Conservation (phyloP, 2,797 vertebrate species). For the Rhynchotus rufescens region DNA sequence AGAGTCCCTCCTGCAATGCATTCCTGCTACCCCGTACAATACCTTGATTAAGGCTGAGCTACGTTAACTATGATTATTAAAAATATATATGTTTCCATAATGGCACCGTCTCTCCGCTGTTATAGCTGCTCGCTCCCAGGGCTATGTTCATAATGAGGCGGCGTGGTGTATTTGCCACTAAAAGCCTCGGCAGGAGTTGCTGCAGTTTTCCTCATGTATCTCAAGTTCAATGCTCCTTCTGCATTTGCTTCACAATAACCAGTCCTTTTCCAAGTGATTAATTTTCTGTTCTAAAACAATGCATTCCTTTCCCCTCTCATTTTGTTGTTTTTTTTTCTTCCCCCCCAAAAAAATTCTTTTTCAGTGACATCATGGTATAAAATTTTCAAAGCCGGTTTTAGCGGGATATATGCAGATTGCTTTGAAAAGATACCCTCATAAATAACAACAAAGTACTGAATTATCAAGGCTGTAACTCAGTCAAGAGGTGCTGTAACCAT, state of each 20-base stretch:
- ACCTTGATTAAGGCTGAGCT: constrained; percentile 53
- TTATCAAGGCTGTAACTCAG: constrained; percentile 75
- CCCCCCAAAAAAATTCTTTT: constrained; percentile 51
- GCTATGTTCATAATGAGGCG: constrained; percentile 68
- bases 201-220: constrained; percentile 66
- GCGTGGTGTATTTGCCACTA: constrained; percentile 70
- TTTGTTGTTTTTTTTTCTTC: constrained; percentile 6
- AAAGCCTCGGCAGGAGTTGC: constrained; percentile 72
- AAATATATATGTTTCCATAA: constrained; percentile 46
- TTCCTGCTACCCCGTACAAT: constrained; percentile 10
- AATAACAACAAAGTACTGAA: constrained; percentile 78
- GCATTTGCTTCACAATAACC: constrained; percentile 70
- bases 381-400: constrained; percentile 74
- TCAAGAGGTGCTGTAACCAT: constrained; percentile 70
- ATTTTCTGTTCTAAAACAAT: constrained; percentile 77
- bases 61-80: constrained; percentile 64
- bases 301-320: constrained; percentile 51
- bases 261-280: constrained; percentile 75
- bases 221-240: constrained; percentile 60
- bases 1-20: background rate
- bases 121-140: constrained; percentile 54
- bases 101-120: constrained; percentile 50
- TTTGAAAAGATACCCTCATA: constrained; percentile 75
- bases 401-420: constrained; percentile 70
- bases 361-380: constrained; percentile 68